Evolutionary conservation across 2,113 vertebrate genomes (phyloP).

Genomic region (Myodes glareolus): DNA sequence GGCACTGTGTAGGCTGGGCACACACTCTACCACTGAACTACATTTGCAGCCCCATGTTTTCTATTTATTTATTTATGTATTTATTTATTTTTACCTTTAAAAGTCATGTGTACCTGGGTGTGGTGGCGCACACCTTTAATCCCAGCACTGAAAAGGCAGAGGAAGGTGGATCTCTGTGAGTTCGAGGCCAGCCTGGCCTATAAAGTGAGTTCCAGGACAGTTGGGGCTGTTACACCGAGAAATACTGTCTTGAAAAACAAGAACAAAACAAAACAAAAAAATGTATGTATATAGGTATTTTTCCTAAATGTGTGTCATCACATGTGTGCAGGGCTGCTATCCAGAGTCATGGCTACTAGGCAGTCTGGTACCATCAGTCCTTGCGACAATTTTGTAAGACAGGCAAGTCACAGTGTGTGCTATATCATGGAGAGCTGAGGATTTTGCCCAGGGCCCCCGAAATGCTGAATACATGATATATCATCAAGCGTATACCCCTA

Average conservation of each 20-base stretch:
- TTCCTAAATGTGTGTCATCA: not conserved
- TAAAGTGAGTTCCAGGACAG: too few relatives aligned
- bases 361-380: not conserved
- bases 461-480: not conserved
- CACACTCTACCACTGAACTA: not conserved
- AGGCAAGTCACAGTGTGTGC: not conserved
- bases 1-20: not conserved
- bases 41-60: not conserved
- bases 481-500: not conserved
- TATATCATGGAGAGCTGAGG: not conserved
- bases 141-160: too few relatives aligned
- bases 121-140: too few relatives aligned
- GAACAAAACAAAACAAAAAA: too few relatives aligned
- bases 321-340: not conserved
- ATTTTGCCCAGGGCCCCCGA: not conserved
- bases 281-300: not conserved
- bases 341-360: not conserved
- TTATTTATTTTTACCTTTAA: not conserved
- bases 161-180: too few relatives aligned
- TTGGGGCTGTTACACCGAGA: too few relatives aligned
- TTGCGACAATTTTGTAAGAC: not conserved
- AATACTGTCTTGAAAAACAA: too few relatives aligned
- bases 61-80: not conserved
- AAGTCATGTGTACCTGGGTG: not conserved
- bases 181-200: too few relatives aligned